Evolutionary conservation across 2,888 invertebrate species (phyloP).

Genomic region (Zhuqinia jingwanae): DNA sequence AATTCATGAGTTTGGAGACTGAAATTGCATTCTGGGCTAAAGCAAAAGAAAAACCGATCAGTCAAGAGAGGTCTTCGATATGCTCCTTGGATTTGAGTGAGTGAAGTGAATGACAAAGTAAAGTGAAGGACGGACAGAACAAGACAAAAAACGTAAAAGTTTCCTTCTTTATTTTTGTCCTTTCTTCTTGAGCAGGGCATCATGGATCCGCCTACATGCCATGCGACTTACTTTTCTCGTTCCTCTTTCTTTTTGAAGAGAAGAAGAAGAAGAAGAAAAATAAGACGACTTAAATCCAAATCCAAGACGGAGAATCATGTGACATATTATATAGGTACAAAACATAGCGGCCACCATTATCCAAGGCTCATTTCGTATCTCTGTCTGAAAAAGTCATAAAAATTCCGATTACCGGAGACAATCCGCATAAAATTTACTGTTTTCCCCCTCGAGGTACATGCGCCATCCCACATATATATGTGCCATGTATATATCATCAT

Average conservation of each 20-base stretch:
- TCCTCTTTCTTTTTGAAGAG: too few species aligned
- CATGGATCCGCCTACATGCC: slow-evolving; percentile 20
- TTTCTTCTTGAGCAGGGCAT: background rate
- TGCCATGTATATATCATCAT: slow-evolving; percentile 16
- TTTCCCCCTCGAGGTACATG: slow-evolving; percentile 25
- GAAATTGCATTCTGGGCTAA: background rate
- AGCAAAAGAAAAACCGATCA: background rate
- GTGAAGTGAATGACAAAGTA: background rate
- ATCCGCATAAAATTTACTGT: slow-evolving; percentile 60
- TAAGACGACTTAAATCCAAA: background rate
- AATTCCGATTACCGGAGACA: slow-evolving; percentile 55
- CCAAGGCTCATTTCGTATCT: background rate
- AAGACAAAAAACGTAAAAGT: background rate
- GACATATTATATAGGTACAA: too few species aligned
- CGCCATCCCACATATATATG: background rate
- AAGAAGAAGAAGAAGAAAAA: slow-evolving; percentile 6
- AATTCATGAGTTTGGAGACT: background rate
- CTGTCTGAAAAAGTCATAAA: slow-evolving; percentile 42
- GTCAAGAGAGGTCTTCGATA: background rate
- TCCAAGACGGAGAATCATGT: too few species aligned
- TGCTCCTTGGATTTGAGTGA: background rate
- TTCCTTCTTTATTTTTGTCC: background rate
- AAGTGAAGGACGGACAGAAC: background rate
- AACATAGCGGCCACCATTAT: background rate
- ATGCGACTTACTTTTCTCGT: background rate